Conservation (phyloP, 2,888 invertebrate species). For the Augochlorella aurata region DNA sequence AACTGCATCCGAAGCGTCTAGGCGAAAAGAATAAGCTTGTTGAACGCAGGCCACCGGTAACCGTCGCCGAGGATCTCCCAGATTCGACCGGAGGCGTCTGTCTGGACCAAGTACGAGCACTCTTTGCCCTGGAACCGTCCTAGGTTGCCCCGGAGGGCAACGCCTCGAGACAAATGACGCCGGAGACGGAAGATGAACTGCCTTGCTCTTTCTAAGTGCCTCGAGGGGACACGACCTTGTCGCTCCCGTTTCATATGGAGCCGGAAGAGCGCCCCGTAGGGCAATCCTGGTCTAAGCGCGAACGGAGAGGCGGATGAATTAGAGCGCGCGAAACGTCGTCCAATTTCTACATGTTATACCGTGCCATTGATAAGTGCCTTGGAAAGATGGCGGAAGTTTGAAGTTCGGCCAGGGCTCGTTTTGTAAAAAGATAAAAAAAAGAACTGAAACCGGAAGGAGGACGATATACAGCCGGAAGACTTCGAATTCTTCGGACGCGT, state of each 20-base stretch:
- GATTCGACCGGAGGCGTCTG: not conserved
- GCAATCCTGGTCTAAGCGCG: not conserved
- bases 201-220: not conserved
- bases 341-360: slow-evolving; percentile 53
- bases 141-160: not conserved
- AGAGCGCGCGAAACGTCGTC: slow-evolving; percentile 19
- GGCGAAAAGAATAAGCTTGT: not conserved
- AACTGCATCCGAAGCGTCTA: slow-evolving; percentile 15
- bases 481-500: slow-evolving; percentile 26
- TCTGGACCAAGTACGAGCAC: not conserved
- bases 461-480: not conserved
- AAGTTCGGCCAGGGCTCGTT: slow-evolving; percentile 30
- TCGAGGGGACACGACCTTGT: not conserved
- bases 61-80: not conserved
- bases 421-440: not conserved
- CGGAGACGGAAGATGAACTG: not conserved
- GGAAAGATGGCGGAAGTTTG: not conserved
- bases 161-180: not conserved
- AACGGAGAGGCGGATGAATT: not conserved
- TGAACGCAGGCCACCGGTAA: not conserved
- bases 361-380: slow-evolving; percentile 58
- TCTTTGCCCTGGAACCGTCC: not conserved
- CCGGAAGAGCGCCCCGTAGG: not conserved
- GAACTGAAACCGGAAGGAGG: not conserved
- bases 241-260: not conserved